A percentile compares a stretch with the other conserved stretches of the same genome.
Evolutionary conservation across 64 coral and sea anemone species (phyloP).

Genomic region (Stylophora pistillata): DNA sequence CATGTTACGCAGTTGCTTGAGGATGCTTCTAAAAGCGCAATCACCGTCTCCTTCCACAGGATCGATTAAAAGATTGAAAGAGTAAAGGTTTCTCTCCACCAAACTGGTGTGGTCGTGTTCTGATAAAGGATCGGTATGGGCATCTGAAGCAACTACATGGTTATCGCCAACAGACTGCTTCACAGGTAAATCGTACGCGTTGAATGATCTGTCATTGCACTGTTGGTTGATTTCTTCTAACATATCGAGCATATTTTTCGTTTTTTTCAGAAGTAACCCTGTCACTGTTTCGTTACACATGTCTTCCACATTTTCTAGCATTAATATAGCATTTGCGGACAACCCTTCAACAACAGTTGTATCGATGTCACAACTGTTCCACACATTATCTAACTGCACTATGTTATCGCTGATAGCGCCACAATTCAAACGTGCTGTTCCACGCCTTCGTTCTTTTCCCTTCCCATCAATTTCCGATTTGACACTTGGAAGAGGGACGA

Average conservation of each 20-base stretch:
- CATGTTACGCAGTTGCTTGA: not conserved
- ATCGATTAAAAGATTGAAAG: not conserved
- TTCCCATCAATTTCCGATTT: too few relatives aligned
- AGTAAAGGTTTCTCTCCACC: not conserved
- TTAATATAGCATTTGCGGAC: too few relatives aligned
- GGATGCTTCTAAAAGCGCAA: not conserved
- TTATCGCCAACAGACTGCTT: not conserved
- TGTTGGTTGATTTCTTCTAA: conserved; percentile 15
- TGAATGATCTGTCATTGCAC: conserved; percentile 21
- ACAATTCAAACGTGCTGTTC: too few relatives aligned
- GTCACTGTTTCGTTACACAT: not conserved
- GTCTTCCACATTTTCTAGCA: conserved; percentile 1
- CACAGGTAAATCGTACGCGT: conserved; percentile 20
- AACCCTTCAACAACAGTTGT: too few relatives aligned
- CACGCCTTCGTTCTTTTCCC: too few relatives aligned
- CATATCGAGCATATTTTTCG: not conserved
- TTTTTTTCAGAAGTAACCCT: not conserved
- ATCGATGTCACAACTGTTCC: too few relatives aligned
- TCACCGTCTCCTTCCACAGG: conserved; percentile 1
- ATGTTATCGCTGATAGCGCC: too few relatives aligned
- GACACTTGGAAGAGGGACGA: conserved; percentile 1
- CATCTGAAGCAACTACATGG: not conserved
- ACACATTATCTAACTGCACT: too few relatives aligned
- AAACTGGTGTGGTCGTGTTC: not conserved
- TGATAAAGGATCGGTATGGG: not conserved